Evolutionary conservation across 2,888 invertebrate genomes (phyloP).

Genomic region (Agrochola circellaris): DNA sequence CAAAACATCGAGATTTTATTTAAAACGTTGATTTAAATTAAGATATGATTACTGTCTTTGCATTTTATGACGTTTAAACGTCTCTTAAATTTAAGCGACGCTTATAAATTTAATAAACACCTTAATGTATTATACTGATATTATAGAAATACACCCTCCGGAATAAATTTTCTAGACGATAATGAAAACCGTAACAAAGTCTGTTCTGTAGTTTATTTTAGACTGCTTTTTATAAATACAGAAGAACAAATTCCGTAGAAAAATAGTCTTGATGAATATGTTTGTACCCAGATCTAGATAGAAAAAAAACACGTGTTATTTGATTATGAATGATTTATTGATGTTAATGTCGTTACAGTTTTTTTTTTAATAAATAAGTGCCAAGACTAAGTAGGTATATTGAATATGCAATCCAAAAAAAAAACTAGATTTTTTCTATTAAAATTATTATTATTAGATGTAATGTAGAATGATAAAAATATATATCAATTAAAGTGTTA

Average conservation of each 20-base stretch:
- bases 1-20: too few relatives aligned
- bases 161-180: too few relatives aligned
- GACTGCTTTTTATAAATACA: background rate
- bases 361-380: too few relatives aligned
- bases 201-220: background rate
- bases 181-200: background rate
- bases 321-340: too few relatives aligned
- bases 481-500: too few relatives aligned
- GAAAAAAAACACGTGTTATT: background rate
- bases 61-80: background rate
- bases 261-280: background rate
- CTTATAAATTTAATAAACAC: background rate
- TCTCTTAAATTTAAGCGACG: background rate
- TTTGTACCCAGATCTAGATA: background rate
- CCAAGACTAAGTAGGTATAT: too few relatives aligned
- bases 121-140: too few relatives aligned
- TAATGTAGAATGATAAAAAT: too few relatives aligned
- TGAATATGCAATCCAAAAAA: background rate
- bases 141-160: too few relatives aligned
- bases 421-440: background rate
- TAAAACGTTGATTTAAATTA: too few relatives aligned
- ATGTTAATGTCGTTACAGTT: too few relatives aligned
- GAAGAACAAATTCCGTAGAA: conserved; percentile 2
- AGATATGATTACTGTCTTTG: background rate
- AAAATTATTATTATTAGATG: conserved; percentile 3